Percentiles rank a stretch among this genome's conserved stretches.
Evolutionary conservation across 2,113 vertebrate genomes (phyloP).

Genomic region (Aramus guarauna): DNA sequence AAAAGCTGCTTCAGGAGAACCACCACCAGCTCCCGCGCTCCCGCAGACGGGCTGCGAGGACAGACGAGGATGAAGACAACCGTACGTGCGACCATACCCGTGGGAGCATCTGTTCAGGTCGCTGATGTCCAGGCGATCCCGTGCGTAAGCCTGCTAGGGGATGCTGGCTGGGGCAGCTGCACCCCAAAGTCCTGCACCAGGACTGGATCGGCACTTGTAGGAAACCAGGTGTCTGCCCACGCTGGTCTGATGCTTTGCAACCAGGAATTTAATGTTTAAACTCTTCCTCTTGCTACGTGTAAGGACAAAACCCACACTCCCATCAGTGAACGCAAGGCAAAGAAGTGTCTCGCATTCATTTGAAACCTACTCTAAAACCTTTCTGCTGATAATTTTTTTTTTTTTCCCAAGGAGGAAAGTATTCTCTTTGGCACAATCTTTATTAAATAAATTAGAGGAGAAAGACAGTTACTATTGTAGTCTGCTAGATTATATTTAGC

Average conservation of each 20-base stretch:
- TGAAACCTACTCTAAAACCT: neutral
- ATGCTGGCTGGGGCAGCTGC: neutral
- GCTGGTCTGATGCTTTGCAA: fast-evolving
- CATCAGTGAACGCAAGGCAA: neutral
- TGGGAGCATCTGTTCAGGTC: fast-evolving
- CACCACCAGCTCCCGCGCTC: neutral
- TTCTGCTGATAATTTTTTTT: neutral
- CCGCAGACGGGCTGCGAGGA: neutral
- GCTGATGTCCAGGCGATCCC: fast-evolving
- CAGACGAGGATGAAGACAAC: neutral
- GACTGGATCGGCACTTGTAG: neutral
- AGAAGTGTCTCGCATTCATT: neutral
- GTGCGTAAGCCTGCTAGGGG: fast-evolving
- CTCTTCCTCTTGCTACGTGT: neutral
- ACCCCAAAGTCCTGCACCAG: neutral
- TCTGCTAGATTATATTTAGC: constrained; percentile 47
- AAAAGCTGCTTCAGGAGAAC: neutral
- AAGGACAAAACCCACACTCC: neutral
- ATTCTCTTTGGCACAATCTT: neutral
- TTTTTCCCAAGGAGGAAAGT: neutral
- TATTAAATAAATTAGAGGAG: neutral
- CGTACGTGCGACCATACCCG: fast-evolving
- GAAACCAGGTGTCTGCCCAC: neutral
- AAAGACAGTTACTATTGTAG: constrained; percentile 14
- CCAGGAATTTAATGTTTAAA: neutral